These are phyloP conservation scores for Loris lydekkerianus DNA, from an alignment of 2,797 vertebrate genomes.

Conservation along the genomic window DNA sequence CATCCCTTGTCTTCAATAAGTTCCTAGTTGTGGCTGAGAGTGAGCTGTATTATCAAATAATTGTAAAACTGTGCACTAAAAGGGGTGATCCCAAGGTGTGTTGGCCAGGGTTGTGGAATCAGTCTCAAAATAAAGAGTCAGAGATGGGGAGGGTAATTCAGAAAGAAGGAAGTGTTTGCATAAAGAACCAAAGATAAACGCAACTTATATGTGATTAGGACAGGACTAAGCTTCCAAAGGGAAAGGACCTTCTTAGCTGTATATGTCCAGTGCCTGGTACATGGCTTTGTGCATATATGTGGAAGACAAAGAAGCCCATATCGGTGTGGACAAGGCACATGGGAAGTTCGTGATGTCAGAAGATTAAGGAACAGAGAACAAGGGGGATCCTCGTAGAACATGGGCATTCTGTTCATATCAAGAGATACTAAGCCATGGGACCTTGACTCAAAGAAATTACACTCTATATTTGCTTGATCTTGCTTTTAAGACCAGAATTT, in stretches of 20 bases:
- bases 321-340: not conserved
- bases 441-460: not conserved
- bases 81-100: not conserved
- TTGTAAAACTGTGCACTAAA: not conserved
- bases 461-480: not conserved
- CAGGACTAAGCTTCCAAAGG: not conserved
- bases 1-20: not conserved
- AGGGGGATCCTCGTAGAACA: not conserved
- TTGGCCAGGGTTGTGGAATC: not conserved
- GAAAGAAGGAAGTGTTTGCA: not conserved
- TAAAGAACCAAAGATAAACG: not conserved
- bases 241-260: not conserved
- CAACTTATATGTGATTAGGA: not conserved
- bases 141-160: not conserved
- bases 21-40: not conserved
- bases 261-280: not conserved
- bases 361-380: not conserved
- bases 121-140: not conserved
- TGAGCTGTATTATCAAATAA: not conserved
- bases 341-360: not conserved
- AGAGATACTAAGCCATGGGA: not conserved
- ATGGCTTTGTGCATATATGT: not conserved
- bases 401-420: not conserved
- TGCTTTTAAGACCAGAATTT: not conserved
- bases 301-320: not conserved